Evolutionary conservation across 2,888 invertebrate species (phyloP).

Genomic region (Cerceris rybyensis): DNA sequence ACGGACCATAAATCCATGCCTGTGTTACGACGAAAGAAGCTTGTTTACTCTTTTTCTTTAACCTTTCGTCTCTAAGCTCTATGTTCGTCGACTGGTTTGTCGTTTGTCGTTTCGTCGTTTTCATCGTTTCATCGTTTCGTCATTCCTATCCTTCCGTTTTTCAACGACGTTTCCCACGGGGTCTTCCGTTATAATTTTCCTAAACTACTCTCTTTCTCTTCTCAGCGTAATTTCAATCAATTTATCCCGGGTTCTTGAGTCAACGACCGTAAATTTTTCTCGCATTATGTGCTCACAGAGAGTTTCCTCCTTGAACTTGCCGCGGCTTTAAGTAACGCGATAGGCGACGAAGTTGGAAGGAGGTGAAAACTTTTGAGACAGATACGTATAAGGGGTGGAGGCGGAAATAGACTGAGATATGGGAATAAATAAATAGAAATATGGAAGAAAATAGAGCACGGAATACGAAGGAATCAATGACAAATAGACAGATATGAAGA

Average conservation of each 20-base stretch:
- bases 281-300: background rate
- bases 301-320: background rate
- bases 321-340: background rate
- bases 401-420: too few relatives aligned
- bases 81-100: conserved; percentile 12
- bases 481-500: too few relatives aligned
- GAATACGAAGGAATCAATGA: too few relatives aligned
- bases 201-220: conserved; percentile 28
- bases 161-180: conserved; percentile 30
- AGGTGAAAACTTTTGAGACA: background rate
- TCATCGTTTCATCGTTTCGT: conserved; percentile 15
- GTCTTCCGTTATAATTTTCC: conserved; percentile 30
- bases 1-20: conserved; percentile 53
- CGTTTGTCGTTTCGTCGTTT: conserved; percentile 18
- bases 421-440: too few relatives aligned
- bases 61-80: conserved; percentile 21
- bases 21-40: conserved; percentile 46
- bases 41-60: conserved; percentile 49
- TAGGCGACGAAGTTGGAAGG: background rate
- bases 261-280: conserved; percentile 17
- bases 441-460: too few relatives aligned
- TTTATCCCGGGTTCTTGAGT: conserved; percentile 25
- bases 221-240: conserved; percentile 23
- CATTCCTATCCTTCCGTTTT: conserved; percentile 4
- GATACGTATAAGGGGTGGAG: too few relatives aligned